These are phyloP conservation scores for Sminthopsis crassicaudata DNA, from an alignment of 2,113 vertebrate genomes.

Conservation along the genomic window DNA sequence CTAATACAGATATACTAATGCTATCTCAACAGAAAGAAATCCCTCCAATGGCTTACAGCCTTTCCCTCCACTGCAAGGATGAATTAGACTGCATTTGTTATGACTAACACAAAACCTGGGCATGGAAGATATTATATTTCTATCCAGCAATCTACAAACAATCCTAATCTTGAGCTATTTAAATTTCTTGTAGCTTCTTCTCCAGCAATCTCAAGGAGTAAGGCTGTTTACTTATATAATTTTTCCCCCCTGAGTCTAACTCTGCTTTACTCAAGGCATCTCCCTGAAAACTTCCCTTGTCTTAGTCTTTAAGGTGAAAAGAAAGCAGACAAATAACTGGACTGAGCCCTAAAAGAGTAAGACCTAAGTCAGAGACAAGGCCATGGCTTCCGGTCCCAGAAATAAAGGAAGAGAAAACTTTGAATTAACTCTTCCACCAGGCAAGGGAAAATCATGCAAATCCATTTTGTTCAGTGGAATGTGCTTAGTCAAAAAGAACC, in stretches of 20 bases:
- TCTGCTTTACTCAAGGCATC: not conserved
- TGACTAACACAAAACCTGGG: not conserved
- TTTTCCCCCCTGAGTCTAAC: not conserved
- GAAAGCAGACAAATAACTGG: not conserved
- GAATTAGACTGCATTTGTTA: not conserved
- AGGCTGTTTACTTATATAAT: not conserved
- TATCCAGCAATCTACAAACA: not conserved
- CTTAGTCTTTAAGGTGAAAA: not conserved
- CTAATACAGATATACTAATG: too few relatives aligned
- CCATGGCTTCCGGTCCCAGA: not conserved
- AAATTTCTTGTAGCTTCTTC: not conserved
- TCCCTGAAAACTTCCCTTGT: not conserved
- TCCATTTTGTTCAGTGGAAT: not conserved
- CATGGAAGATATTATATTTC: not conserved
- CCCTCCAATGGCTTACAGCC: not conserved
- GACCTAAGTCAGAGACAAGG: not conserved
- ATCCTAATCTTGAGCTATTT: not conserved
- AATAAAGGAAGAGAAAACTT: not conserved
- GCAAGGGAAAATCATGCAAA: not conserved
- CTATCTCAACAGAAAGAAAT: not conserved
- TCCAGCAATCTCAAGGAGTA: not conserved
- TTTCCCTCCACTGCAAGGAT: not conserved
- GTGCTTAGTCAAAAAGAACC: not conserved
- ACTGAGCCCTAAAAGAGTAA: not conserved
- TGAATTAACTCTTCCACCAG: not conserved